Conservation (phyloP, 2,113 vertebrate species). For the Vimba vimba region DNA sequence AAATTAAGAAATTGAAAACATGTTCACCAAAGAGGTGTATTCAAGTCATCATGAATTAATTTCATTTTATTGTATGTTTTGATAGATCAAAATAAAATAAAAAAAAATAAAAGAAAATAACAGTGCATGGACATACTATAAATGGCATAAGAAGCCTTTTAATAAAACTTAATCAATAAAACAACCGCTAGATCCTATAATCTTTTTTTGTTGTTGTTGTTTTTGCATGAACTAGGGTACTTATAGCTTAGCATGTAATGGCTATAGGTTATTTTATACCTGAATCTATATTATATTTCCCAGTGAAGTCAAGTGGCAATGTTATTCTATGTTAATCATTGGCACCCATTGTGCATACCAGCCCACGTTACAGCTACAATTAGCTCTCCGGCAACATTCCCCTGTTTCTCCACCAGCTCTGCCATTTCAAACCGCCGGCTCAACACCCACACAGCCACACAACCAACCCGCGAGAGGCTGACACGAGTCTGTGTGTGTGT, state of each 20-base stretch:
- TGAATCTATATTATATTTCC: background rate
- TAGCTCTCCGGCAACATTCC: conserved; percentile 47
- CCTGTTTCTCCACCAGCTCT: conserved; percentile 6
- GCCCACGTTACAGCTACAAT: conserved; percentile 50
- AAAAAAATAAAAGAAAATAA: too few species aligned
- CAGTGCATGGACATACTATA: too few species aligned
- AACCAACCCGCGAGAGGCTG: conserved; percentile 44
- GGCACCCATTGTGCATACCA: conserved; percentile 35
- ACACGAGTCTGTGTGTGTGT: conserved; percentile 6
- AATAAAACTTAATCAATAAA: background rate
- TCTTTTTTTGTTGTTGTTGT: background rate
- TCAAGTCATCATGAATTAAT: background rate
- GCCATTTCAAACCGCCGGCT: conserved; percentile 50
- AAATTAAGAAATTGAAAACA: background rate
- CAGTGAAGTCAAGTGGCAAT: background rate
- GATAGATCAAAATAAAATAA: too few species aligned
- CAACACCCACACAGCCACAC: conserved; percentile 52
- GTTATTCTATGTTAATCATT: conserved; percentile 44
- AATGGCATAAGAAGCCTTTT: background rate
- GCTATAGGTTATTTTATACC: background rate
- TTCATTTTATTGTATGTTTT: background rate
- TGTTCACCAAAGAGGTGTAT: background rate
- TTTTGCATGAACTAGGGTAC: background rate
- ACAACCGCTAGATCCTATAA: background rate
- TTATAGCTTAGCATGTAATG: background rate